Evolutionary conservation across 2,113 vertebrate species (phyloP).

Genomic region (Pelobates fuscus): DNA sequence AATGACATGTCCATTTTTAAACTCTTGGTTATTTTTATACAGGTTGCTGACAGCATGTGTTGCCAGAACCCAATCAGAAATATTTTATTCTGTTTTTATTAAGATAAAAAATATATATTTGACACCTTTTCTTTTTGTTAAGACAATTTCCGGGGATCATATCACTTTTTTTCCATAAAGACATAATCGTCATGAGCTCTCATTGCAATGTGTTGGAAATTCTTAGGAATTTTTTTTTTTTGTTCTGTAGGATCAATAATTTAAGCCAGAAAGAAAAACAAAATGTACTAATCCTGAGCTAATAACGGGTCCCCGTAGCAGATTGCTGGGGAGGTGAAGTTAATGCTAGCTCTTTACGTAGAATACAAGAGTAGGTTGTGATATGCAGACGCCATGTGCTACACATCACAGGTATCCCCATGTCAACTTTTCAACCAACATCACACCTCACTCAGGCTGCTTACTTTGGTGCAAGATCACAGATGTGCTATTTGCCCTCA

Average conservation of each 20-base stretch:
- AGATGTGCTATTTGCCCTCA: constrained; percentile 25
- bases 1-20: too few relatives aligned
- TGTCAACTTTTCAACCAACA: constrained; percentile 16
- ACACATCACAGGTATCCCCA: constrained; percentile 34
- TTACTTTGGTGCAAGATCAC: background rate
- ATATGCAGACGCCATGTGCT: constrained; percentile 16
- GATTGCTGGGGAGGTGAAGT: constrained; percentile 9
- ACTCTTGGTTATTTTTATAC: too few relatives aligned
- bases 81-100: too few relatives aligned
- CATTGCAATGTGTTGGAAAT: too few relatives aligned
- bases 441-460: constrained; percentile 27
- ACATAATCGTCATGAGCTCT: too few relatives aligned
- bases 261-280: background rate
- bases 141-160: too few relatives aligned
- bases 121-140: too few relatives aligned
- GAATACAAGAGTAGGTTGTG: constrained; percentile 1
- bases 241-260: background rate
- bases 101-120: too few relatives aligned
- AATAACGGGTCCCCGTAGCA: background rate
- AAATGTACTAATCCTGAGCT: constrained; percentile 7
- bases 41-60: too few relatives aligned
- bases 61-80: too few relatives aligned
- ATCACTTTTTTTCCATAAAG: too few relatives aligned
- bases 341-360: constrained; percentile 15
- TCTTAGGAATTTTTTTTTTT: background rate